Evolutionary conservation across 2,113 vertebrate species (phyloP).

Genomic region (Microcebus murinus): DNA sequence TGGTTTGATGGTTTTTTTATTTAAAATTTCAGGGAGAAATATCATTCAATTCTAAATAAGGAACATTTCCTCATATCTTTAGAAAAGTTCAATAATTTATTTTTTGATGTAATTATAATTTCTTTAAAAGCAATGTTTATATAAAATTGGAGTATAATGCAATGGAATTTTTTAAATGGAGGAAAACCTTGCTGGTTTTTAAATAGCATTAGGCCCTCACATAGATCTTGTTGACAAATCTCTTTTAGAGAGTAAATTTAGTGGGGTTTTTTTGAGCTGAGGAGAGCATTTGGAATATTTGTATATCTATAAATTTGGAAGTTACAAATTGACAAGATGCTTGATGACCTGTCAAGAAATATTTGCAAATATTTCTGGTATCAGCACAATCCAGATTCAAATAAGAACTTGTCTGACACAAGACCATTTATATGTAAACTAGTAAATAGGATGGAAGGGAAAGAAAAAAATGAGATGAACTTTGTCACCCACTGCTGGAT

Average conservation of each 20-base stretch:
- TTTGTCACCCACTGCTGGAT: conserved; percentile 34
- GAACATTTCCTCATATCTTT: neutral
- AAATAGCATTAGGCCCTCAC: neutral
- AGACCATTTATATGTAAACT: conserved; percentile 67
- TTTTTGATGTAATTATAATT: neutral
- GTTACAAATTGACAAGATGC: conserved; percentile 74
- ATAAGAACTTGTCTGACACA: conserved; percentile 36
- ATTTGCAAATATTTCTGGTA: conserved; percentile 70
- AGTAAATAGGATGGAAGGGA: conserved; percentile 45
- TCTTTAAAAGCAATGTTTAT: neutral
- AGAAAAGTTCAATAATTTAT: neutral
- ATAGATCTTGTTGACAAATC: conserved; percentile 60
- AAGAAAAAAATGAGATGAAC: neutral
- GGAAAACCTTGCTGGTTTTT: neutral
- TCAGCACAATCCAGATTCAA: conserved; percentile 68
- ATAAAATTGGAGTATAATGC: neutral
- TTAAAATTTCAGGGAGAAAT: neutral
- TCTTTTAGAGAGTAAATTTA: conserved; percentile 36
- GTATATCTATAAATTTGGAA: conserved; percentile 60
- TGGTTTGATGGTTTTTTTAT: neutral
- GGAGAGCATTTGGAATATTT: conserved; percentile 54
- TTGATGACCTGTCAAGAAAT: conserved; percentile 68
- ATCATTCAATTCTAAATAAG: neutral
- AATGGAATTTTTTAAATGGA: neutral
- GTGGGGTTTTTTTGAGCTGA: conserved; percentile 29